Percentiles rank a stretch among this genome's conserved stretches.
Conservation (phyloP, 2,888 invertebrate species). For the Sesia apiformis region DNA sequence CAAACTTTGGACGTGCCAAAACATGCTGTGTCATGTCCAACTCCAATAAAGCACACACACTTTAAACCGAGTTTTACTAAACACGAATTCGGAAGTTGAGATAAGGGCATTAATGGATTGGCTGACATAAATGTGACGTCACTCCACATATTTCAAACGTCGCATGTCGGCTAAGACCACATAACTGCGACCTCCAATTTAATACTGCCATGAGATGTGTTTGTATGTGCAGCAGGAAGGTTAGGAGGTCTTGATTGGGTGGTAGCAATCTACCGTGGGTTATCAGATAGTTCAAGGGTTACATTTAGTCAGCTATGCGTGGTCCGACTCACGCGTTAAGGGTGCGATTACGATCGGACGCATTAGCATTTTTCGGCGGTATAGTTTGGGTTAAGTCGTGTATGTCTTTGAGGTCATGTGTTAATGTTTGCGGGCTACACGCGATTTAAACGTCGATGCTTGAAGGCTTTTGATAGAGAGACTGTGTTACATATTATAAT, state of each 20-base stretch:
- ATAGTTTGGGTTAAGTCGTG: constrained; percentile 22
- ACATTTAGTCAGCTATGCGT: constrained; percentile 62
- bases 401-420: constrained; percentile 67
- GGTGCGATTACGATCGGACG: constrained; percentile 48
- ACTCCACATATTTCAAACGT: constrained; percentile 68
- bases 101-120: constrained; percentile 72
- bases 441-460: constrained; percentile 23
- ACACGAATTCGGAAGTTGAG: constrained; percentile 67
- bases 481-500: too few relatives aligned
- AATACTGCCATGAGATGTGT: not conserved
- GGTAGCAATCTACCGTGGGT: constrained; percentile 37
- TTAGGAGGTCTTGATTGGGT: constrained; percentile 21
- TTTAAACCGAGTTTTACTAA: constrained; percentile 32
- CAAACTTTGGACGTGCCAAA: not conserved
- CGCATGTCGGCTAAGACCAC: constrained; percentile 47
- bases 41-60: constrained; percentile 48
- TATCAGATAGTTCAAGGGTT: constrained; percentile 69
- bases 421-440: constrained; percentile 40
- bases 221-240: constrained; percentile 2
- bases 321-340: constrained; percentile 62
- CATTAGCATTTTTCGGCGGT: constrained; percentile 66
- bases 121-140: constrained; percentile 73
- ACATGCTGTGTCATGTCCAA: constrained; percentile 46
- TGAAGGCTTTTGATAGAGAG: not conserved
- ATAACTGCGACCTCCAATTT: constrained; percentile 19